A percentile compares a stretch with the other conserved stretches of the same genome.
Conservation (phyloP, 2,113 vertebrate species). For the Brachyhypopomus occidentalis region DNA sequence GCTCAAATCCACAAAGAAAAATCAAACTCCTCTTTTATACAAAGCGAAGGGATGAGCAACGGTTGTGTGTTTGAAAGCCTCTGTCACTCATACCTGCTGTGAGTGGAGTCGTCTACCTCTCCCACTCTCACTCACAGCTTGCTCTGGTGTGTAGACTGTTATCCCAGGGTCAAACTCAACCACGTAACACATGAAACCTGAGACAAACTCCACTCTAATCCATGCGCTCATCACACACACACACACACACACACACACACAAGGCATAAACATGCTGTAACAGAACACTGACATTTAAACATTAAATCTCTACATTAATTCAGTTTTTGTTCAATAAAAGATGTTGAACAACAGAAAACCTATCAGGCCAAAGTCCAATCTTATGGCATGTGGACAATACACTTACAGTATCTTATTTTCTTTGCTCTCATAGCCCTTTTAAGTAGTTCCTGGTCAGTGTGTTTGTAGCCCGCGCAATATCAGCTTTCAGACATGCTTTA, state of each 20-base stretch:
- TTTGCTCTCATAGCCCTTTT: too few relatives aligned
- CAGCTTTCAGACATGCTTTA: neutral
- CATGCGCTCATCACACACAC: neutral
- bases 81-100: neutral
- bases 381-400: too few relatives aligned
- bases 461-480: neutral
- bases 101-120: neutral
- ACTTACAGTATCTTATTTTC: too few relatives aligned
- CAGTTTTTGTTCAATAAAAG: neutral
- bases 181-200: constrained; percentile 37
- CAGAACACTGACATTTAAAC: constrained; percentile 1
- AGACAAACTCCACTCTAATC: constrained; percentile 34
- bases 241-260: neutral
- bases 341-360: too few relatives aligned
- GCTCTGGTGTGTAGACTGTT: neutral
- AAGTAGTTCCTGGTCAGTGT: neutral
- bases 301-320: neutral
- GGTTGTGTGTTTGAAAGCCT: neutral
- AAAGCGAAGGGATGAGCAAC: neutral
- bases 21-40: neutral
- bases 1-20: neutral
- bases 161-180: constrained; percentile 5
- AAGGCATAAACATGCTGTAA: neutral
- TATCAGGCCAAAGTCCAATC: too few relatives aligned
- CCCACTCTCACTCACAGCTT: neutral